Evolutionary conservation across 2,113 vertebrate species (phyloP).

Genomic region (Rissa tridactyla): DNA sequence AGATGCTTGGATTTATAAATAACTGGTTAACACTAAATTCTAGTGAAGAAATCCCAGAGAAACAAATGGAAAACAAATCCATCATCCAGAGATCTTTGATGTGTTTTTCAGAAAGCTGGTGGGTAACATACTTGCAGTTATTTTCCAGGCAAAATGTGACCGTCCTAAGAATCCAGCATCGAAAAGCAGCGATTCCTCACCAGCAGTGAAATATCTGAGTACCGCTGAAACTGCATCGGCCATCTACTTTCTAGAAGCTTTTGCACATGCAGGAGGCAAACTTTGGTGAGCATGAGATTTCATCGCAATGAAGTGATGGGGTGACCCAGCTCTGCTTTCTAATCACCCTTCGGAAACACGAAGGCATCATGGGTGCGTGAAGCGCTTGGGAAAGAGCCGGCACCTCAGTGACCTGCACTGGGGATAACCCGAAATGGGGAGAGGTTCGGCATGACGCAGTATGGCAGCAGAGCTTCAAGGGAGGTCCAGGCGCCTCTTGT

Average conservation of each 20-base stretch:
- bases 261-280: not conserved
- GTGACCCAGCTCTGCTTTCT: not conserved
- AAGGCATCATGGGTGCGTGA: fast-evolving
- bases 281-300: not conserved
- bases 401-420: not conserved
- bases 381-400: not conserved
- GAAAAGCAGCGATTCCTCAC: not conserved
- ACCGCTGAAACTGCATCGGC: not conserved
- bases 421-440: not conserved
- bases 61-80: not conserved
- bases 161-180: not conserved
- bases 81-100: not conserved
- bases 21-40: not conserved
- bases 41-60: not conserved
- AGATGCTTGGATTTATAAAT: not conserved
- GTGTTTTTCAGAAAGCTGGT: not conserved
- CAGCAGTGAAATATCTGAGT: not conserved
- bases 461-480: not conserved
- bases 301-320: not conserved
- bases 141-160: not conserved
- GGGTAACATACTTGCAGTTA: not conserved
- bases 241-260: not conserved
- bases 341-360: not conserved
- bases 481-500: not conserved
- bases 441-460: fast-evolving